Conservation (phyloP, 2,888 invertebrate genomes). For the Nephrotoma appendiculata region DNA sequence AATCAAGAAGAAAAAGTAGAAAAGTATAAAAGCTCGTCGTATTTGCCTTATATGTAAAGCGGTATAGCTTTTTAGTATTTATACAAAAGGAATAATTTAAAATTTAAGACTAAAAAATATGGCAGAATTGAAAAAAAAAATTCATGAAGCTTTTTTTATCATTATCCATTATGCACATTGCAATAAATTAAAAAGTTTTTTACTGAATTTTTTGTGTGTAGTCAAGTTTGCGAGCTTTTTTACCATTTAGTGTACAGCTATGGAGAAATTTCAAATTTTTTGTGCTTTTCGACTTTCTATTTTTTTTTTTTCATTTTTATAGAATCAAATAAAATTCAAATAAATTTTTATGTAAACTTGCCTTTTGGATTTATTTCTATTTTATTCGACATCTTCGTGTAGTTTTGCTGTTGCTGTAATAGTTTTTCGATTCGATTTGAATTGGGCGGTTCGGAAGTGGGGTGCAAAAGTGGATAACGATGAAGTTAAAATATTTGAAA, state of each 20-base stretch:
- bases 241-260: neutral
- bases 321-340: neutral
- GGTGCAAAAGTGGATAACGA: no score
- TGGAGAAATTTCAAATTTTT: neutral
- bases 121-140: neutral
- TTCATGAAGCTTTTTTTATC: neutral
- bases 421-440: neutral
- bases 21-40: neutral
- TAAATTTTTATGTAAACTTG: neutral
- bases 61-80: neutral
- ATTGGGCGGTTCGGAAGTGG: neutral
- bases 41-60: neutral
- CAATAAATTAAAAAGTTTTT: neutral
- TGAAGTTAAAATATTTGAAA: neutral
- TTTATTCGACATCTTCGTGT: neutral
- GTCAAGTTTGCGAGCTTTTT: neutral
- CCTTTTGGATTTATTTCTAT: neutral
- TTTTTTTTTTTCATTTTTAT: neutral
- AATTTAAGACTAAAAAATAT: neutral
- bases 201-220: neutral
- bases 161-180: neutral
- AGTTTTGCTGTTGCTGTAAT: neutral
- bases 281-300: neutral
- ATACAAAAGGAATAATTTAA: neutral
- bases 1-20: neutral